Evolutionary conservation across 1,140 invertebrate species (phyloP), one percentile per base, ranked within the genome.

Genomic region (Drosophila tani): DNA sequence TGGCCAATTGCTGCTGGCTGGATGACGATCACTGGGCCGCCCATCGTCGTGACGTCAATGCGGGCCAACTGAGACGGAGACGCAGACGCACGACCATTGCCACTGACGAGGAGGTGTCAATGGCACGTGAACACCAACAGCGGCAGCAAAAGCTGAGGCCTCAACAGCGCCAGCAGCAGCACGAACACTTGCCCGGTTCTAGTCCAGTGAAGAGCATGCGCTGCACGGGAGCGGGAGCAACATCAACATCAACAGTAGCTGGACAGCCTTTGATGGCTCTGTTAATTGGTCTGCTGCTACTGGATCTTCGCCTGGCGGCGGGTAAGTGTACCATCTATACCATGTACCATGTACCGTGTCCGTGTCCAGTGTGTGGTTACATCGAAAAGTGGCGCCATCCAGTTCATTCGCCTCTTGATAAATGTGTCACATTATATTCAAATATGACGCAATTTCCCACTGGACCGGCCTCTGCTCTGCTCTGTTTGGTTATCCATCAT

Each of bases 231-330:
- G 57, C 70, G 60, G 35, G 57, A 71, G 38, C 59, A 60, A 43
- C 73, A 68, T 24, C 46, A 41, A 15, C 75, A 67, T 49, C 71
- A 29, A 7, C 27, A 45, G 45, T 27, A 58, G 24, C 43, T 83
- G 73, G 84, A 77, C 62, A 67, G 67, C 73, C 84, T 59, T 81
- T 92, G 77, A 81, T 86, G 82, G 84, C 91, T 81, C 68, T 92
- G 81, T 91, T 92, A 91, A 90, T 91, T 82, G 91, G 87, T 76
- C 75, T 92, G 76, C 79, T 92, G 69, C 79, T 92, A 64, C 77
- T 92, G 57, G 81, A 83, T 74, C 76, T 82, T 57, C 84, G 84
- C 29, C 79, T 68, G 47, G 80, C 81, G 67, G 79, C 82, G 79
- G 91, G 91, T 92, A 79, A 91, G 91, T 82, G 35, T 43, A 43